Evolutionary conservation across 2,113 vertebrate species (phyloP).

Genomic region (Scartelaos histophorus): DNA sequence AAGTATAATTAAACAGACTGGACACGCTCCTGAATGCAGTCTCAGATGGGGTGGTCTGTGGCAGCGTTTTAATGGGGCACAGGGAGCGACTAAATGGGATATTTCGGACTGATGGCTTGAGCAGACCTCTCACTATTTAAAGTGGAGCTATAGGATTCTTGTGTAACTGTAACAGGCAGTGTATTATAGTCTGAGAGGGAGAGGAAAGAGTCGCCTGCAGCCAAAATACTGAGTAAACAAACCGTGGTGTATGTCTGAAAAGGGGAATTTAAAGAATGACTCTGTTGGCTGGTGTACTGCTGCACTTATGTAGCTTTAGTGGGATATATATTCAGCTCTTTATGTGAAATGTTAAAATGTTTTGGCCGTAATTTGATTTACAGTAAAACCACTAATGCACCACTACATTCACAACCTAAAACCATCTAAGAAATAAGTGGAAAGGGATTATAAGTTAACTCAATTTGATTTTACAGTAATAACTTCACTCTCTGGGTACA

Average conservation of each 20-base stretch:
- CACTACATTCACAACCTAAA: neutral
- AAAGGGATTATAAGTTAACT: neutral
- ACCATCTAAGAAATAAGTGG: neutral
- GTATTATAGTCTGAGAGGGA: neutral
- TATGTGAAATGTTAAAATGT: constrained; percentile 1
- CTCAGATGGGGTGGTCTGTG: constrained; percentile 7
- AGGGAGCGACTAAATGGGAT: constrained; percentile 5
- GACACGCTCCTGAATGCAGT: neutral
- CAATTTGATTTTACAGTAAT: neutral
- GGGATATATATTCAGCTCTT: neutral
- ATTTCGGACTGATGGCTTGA: constrained; percentile 1
- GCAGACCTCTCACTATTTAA: constrained; percentile 1
- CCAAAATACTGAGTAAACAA: neutral
- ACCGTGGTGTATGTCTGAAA: neutral
- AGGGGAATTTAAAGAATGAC: neutral
- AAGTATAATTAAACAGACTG: neutral
- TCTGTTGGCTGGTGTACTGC: neutral
- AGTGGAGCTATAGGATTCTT: neutral
- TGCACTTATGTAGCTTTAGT: neutral
- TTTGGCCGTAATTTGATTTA: neutral
- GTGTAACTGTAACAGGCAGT: neutral
- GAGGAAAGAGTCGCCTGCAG: neutral
- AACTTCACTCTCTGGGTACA: neutral
- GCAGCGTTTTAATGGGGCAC: constrained; percentile 8
- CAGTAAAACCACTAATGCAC: neutral